phyloP scores from a whole-genome alignment of 2,797 vertebrate genomes.

The Molossus molossus region DNA sequence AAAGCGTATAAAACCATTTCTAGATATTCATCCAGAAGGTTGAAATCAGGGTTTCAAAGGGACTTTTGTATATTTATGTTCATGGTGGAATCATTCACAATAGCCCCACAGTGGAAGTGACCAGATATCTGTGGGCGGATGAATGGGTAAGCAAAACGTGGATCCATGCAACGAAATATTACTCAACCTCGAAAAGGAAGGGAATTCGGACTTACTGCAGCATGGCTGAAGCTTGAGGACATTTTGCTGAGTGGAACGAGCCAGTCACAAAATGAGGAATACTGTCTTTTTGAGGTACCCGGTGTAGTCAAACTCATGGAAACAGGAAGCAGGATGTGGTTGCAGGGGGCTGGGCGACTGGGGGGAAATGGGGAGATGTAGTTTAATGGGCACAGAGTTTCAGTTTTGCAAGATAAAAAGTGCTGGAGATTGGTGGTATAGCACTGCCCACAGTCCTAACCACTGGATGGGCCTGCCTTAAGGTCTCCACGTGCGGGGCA shows the following conservation, averaged over 20 bases:
- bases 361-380: background rate
- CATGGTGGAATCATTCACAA: background rate
- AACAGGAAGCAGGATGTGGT: background rate
- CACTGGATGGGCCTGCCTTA: accelerated
- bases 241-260: background rate
- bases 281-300: background rate
- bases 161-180: accelerated
- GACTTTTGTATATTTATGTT: too few species aligned
- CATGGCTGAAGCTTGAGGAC: background rate
- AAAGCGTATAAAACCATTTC: background rate
- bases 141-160: accelerated
- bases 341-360: accelerated
- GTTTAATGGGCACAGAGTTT: background rate
- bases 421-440: background rate
- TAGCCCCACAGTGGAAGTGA: background rate
- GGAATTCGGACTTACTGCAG: background rate
- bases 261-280: background rate
- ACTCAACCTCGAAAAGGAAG: background rate
- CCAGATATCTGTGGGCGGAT: accelerated
- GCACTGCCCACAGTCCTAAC: background rate
- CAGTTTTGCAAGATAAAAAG: background rate
- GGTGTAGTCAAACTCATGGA: background rate
- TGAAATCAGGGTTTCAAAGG: background rate
- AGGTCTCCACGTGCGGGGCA: accelerated
- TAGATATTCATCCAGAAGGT: background rate